Conservation (phyloP, 2,888 invertebrate species). For the Perdita meconis region DNA sequence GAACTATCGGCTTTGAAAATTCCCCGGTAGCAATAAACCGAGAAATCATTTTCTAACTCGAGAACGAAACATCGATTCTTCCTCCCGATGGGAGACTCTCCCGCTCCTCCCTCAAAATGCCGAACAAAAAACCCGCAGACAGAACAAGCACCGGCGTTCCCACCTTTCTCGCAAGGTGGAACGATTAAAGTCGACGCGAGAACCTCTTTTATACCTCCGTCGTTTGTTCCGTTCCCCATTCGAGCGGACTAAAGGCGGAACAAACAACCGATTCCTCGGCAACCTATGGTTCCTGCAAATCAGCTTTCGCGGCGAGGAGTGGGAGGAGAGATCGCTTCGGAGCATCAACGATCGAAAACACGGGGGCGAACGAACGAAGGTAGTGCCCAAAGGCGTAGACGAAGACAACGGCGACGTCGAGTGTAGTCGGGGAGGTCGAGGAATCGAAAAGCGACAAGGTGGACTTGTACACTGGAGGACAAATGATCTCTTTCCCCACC, state of each 20-base stretch:
- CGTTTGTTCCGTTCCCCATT: constrained; percentile 48
- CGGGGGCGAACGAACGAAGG: background rate
- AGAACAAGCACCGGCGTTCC: constrained; percentile 8
- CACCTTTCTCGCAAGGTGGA: constrained; percentile 23
- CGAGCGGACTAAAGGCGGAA: constrained; percentile 56
- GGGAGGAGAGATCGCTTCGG: constrained; percentile 18
- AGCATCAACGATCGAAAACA: constrained; percentile 6
- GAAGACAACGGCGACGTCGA: constrained; percentile 16
- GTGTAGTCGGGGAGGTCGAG: background rate
- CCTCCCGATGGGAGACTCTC: background rate
- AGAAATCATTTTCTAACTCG: background rate
- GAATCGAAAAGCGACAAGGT: constrained; percentile 16
- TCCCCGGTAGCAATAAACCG: background rate
- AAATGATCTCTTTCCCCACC: constrained; percentile 22
- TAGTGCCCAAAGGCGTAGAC: constrained; percentile 17
- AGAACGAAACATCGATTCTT: background rate
- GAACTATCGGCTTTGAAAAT: background rate
- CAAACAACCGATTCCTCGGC: constrained; percentile 57
- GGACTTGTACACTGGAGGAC: constrained; percentile 48
- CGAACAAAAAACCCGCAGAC: constrained; percentile 16
- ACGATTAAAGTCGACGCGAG: constrained; percentile 58
- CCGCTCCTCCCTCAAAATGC: constrained; percentile 10
- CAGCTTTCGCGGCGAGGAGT: constrained; percentile 49
- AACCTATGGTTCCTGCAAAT: constrained; percentile 56
- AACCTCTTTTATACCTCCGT: constrained; percentile 38